Evolutionary conservation across 2,797 vertebrate species (phyloP).

Genomic region (Tarsius wallacei): DNA sequence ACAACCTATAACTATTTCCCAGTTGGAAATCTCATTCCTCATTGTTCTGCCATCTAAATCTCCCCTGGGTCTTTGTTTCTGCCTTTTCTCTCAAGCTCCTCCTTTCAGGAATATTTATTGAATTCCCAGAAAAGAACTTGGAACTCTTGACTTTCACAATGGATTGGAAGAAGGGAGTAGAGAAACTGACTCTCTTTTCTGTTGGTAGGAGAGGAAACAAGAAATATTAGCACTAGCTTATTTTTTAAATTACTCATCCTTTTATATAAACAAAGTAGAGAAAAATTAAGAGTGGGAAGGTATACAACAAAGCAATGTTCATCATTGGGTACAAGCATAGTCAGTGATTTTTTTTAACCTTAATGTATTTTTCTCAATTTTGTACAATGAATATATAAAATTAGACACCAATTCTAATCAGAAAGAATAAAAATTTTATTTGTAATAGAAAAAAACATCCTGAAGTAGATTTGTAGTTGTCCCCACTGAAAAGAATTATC

Average conservation of each 20-base stretch:
- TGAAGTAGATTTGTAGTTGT: not conserved
- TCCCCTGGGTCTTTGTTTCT: not conserved
- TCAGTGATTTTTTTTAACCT: not conserved
- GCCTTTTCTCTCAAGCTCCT: not conserved
- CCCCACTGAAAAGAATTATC: not conserved
- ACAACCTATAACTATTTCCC: not conserved
- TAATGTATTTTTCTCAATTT: not conserved
- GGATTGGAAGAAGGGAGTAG: not conserved
- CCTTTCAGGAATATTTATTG: not conserved
- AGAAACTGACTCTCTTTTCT: not conserved
- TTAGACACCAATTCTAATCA: not conserved
- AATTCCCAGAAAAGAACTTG: not conserved
- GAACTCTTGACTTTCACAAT: not conserved
- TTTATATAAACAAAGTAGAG: not conserved
- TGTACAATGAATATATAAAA: not conserved
- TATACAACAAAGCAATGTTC: not conserved
- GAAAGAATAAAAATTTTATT: not conserved
- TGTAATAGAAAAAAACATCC: not conserved
- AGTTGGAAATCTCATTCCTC: not conserved
- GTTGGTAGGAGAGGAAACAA: not conserved
- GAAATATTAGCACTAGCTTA: not conserved
- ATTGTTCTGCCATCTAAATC: not conserved
- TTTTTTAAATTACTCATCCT: not conserved
- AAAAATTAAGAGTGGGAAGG: not conserved
- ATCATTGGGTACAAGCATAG: not conserved